phyloP scores from a whole-genome alignment of 1,140 invertebrate genomes.

The Drosophila insularis region DNA sequence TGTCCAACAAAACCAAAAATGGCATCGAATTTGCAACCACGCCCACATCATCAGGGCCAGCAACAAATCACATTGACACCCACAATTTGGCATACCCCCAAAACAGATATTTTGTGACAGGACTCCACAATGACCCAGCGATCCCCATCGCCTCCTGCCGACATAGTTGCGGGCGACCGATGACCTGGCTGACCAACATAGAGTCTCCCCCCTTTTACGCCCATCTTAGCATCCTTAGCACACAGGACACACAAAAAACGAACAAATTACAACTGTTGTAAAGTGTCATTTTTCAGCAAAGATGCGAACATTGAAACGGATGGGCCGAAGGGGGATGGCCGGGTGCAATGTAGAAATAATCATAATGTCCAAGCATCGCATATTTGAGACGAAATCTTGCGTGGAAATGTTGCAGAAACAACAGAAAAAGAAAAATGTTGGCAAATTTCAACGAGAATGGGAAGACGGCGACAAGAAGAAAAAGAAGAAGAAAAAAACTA shows the following conservation, averaged over 20 bases:
- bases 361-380: conserved; percentile 68
- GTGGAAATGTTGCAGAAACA: conserved; percentile 71
- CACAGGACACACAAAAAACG: conserved; percentile 22
- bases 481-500: conserved; percentile 61
- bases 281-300: conserved; percentile 77
- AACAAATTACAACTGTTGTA: conserved; percentile 81
- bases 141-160: neutral
- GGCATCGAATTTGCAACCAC: conserved; percentile 32
- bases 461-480: conserved; percentile 43
- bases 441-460: conserved; percentile 67
- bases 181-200: conserved; percentile 6
- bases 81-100: conserved; percentile 40
- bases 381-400: conserved; percentile 77
- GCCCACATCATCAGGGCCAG: conserved; percentile 47
- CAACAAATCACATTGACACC: conserved; percentile 65
- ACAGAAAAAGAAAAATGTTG: conserved; percentile 74
- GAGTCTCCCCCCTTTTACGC: neutral
- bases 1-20: neutral
- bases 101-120: neutral
- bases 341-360: conserved; percentile 72
- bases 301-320: neutral
- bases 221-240: neutral
- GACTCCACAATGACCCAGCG: neutral
- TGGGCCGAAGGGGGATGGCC: neutral
- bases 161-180: conserved; percentile 38